Conservation (phyloP, 2,888 invertebrate genomes). For the Ennomos fuscantarius region DNA sequence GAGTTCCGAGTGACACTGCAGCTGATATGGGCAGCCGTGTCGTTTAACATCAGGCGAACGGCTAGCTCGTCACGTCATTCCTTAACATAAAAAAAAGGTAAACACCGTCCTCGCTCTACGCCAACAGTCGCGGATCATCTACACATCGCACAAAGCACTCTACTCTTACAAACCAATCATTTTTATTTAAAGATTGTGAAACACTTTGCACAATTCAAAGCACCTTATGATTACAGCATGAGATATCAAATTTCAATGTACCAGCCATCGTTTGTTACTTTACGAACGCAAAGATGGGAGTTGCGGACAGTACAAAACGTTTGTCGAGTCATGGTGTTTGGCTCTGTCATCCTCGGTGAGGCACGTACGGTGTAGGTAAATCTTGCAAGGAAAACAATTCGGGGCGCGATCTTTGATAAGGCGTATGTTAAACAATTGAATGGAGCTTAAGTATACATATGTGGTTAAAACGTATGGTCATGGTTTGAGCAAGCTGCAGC, state of each 20-base stretch:
- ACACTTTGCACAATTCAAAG: background rate
- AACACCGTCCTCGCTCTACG: constrained; percentile 24
- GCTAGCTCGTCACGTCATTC: too few species aligned
- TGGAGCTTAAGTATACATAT: too few species aligned
- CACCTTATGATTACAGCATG: constrained; percentile 2
- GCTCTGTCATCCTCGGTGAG: constrained; percentile 20
- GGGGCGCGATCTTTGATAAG: constrained; percentile 10
- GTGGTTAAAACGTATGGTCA: too few species aligned
- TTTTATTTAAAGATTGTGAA: background rate
- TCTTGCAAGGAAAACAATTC: constrained; percentile 15
- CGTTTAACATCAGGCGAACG: too few species aligned
- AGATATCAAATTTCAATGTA: constrained; percentile 4
- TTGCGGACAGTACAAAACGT: background rate
- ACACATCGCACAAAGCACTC: constrained; percentile 24
- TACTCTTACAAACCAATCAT: background rate
- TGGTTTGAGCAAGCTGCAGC: too few species aligned
- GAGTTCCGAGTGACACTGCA: too few species aligned
- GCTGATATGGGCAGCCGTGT: too few species aligned
- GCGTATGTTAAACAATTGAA: background rate
- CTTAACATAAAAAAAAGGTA: too few species aligned
- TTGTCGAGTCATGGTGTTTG: constrained; percentile 37
- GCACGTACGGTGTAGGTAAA: constrained; percentile 30
- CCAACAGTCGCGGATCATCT: constrained; percentile 29
- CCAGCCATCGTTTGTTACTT: background rate
- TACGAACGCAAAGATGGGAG: constrained; percentile 5